A percentile compares a stretch with the other conserved stretches of the same genome.
These are phyloP conservation scores for Rhyacophila brunnea DNA, from an alignment of 1,140 invertebrate genomes.

Conservation along the genomic window DNA sequence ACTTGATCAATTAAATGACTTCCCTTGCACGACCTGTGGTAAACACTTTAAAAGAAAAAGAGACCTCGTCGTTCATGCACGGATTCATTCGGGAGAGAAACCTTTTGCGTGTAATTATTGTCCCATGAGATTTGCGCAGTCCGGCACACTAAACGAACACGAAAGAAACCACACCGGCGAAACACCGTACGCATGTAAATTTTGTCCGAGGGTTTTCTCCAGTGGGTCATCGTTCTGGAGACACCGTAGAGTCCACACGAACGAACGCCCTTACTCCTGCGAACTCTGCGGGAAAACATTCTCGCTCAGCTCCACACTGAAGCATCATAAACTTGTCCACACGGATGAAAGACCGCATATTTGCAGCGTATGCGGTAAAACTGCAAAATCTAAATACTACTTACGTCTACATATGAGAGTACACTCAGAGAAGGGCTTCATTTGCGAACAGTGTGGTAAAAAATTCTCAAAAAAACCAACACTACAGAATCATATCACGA, in stretches of 20 bases:
- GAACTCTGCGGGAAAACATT: conserved; percentile 64
- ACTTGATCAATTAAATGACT: conserved; percentile 28
- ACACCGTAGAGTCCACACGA: conserved; percentile 44
- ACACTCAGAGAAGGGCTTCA: background rate
- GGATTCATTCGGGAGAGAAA: conserved; percentile 64
- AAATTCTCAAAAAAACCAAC: conserved; percentile 1
- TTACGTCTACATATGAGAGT: conserved; percentile 43
- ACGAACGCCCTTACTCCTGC: conserved; percentile 45
- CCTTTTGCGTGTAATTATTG: conserved; percentile 59
- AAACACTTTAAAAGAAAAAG: conserved; percentile 53
- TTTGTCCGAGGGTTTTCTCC: conserved; percentile 58
- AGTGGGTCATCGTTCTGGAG: conserved; percentile 40
- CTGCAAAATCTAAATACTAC: conserved; percentile 42
- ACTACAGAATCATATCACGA: background rate
- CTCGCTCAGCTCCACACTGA: conserved; percentile 46
- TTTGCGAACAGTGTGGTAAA: conserved; percentile 8
- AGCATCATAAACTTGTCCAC: conserved; percentile 51
- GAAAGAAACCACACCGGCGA: conserved; percentile 49
- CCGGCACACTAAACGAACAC: conserved; percentile 46
- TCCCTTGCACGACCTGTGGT: conserved; percentile 59
- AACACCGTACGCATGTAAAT: conserved; percentile 53
- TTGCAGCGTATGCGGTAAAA: conserved; percentile 41
- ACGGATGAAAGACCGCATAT: conserved; percentile 7
- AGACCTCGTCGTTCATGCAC: conserved; percentile 47
- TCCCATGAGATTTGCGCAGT: conserved; percentile 51